A percentile compares a stretch with the other conserved stretches of the same genome.
These are phyloP conservation scores for Copsychus sechellarum DNA, from an alignment of 2,113 vertebrate genomes.

Conservation along the genomic window DNA sequence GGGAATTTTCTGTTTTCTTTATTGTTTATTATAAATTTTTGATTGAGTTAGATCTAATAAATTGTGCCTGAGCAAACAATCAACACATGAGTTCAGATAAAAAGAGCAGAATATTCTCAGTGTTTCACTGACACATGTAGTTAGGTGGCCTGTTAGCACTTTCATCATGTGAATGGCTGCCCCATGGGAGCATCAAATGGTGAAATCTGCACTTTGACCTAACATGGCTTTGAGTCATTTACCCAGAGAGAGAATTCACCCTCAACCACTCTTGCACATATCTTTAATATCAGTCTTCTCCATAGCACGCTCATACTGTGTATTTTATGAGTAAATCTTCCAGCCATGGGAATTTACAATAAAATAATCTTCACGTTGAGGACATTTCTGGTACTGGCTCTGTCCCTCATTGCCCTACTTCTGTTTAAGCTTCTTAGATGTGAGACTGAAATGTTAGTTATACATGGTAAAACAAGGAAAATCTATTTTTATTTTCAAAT, in stretches of 20 bases:
- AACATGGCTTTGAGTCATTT: background rate
- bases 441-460: constrained; percentile 16
- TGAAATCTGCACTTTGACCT: background rate
- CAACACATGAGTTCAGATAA: background rate
- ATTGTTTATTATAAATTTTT: background rate
- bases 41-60: background rate
- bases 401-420: background rate
- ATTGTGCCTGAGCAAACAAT: background rate
- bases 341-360: constrained; percentile 19
- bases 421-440: background rate
- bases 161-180: background rate
- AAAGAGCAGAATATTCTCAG: background rate
- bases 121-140: background rate
- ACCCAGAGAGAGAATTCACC: background rate
- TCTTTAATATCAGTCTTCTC: background rate
- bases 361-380: background rate
- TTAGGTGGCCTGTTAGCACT: background rate
- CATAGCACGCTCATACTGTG: background rate
- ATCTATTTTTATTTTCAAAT: constrained; percentile 26
- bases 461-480: constrained; percentile 25
- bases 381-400: background rate
- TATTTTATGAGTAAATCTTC: constrained; percentile 24
- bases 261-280: background rate
- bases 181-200: background rate
- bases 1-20: background rate